Evolutionary conservation across 2,888 invertebrate species (phyloP).

Genomic region (Ferdinandea cuprea): DNA sequence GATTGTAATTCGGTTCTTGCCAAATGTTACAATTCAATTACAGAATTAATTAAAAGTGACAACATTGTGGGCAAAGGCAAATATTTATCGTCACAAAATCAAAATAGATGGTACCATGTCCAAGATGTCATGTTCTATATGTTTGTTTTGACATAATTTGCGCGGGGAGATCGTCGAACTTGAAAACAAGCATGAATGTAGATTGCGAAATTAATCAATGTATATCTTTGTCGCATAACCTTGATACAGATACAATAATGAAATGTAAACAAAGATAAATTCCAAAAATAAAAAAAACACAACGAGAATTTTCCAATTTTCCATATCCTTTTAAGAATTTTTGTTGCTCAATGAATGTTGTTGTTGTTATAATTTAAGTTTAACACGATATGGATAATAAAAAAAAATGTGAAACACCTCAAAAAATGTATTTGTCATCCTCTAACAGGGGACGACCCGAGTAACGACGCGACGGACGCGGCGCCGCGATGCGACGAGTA

Average conservation of each 20-base stretch:
- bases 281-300: slow-evolving; percentile 2
- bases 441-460: not conserved
- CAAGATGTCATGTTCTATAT: slow-evolving; percentile 51
- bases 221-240: slow-evolving; percentile 28
- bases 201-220: slow-evolving; percentile 26
- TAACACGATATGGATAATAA: not conserved
- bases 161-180: slow-evolving; percentile 45
- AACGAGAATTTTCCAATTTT: slow-evolving; percentile 15
- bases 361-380: too few relatives aligned
- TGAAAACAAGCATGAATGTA: slow-evolving; percentile 21
- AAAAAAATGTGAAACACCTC: slow-evolving; percentile 21
- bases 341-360: too few relatives aligned
- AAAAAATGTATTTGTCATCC: slow-evolving; percentile 15
- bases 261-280: slow-evolving; percentile 17
- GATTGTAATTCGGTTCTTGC: slow-evolving; percentile 12
- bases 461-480: too few relatives aligned
- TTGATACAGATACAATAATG: slow-evolving; percentile 17
- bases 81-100: slow-evolving; percentile 19
- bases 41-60: slow-evolving; percentile 25
- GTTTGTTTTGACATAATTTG: slow-evolving; percentile 20
- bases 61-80: not conserved
- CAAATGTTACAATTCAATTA: slow-evolving; percentile 47
- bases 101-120: slow-evolving; percentile 31
- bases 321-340: not conserved
- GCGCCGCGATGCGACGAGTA: too few relatives aligned